These are phyloP conservation scores for Macaria notata DNA, from an alignment of 2,888 invertebrate species.

Conservation along the genomic window DNA sequence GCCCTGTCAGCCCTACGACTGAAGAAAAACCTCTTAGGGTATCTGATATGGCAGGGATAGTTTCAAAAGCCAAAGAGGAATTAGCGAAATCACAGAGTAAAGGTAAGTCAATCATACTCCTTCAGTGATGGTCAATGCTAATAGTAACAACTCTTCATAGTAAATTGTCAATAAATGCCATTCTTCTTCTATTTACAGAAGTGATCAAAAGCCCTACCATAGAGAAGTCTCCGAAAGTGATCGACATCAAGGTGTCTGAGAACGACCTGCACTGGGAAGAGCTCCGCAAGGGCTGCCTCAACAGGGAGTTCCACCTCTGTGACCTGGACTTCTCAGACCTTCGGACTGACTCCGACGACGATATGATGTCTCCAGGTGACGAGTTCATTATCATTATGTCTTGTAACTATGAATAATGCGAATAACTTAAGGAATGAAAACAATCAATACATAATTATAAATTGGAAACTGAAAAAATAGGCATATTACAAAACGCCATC, in stretches of 20 bases:
- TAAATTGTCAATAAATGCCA: no score
- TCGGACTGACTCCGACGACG: conserved; percentile 93
- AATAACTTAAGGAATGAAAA: no score
- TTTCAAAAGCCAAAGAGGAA: conserved; percentile 96
- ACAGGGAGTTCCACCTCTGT: conserved; percentile 91
- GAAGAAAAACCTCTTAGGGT: conserved; percentile 86
- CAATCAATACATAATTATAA: no score
- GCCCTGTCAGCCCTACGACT: conserved; percentile 80
- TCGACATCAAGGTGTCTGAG: conserved; percentile 92
- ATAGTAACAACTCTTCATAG: no score
- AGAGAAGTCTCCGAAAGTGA: conserved; percentile 84
- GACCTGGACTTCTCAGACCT: conserved; percentile 99
- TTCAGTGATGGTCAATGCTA: no score
- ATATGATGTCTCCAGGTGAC: conserved; percentile 83
- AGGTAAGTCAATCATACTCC: conserved; percentile 57
- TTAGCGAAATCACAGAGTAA: conserved; percentile 93
- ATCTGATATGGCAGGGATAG: conserved; percentile 93
- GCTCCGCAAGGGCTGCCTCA: conserved; percentile 86
- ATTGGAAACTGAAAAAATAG: no score
- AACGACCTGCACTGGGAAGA: conserved; percentile 98
- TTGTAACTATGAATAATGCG: no score
- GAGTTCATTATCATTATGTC: no score
- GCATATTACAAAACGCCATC: no score
- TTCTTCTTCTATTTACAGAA: conserved; percentile 64
- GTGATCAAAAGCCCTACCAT: conserved; percentile 87